Conservation (phyloP, 2,797 vertebrate genomes). For the Onychomys torridus region DNA sequence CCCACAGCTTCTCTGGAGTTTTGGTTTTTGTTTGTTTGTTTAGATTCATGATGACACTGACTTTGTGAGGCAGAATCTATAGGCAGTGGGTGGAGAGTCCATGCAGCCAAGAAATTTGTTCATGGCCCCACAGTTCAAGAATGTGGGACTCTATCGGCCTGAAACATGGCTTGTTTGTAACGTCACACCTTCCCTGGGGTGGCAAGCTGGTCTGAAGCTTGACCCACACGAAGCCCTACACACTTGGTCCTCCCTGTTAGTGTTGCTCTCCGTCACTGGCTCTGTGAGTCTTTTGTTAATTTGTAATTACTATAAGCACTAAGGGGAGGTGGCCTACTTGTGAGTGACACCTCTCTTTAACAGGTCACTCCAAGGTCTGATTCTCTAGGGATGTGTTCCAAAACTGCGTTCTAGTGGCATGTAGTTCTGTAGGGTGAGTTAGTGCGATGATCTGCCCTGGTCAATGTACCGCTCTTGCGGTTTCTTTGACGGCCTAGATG, state of each 20-base stretch:
- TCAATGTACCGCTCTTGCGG: neutral
- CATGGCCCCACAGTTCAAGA: neutral
- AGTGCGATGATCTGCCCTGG: neutral
- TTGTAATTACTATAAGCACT: conserved; percentile 77
- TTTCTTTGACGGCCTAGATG: neutral
- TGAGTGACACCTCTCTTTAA: conserved; percentile 62
- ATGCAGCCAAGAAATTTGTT: neutral
- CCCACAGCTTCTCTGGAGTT: neutral
- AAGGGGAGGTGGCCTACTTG: conserved; percentile 78
- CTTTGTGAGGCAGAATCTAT: neutral
- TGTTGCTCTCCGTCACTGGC: neutral
- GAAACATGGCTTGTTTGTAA: conserved; percentile 3
- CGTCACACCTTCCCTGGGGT: neutral
- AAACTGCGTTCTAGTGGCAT: conserved; percentile 53
- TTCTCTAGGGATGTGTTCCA: conserved; percentile 62
- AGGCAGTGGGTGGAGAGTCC: neutral
- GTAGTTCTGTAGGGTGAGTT: neutral
- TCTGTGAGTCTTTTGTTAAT: conserved; percentile 32
- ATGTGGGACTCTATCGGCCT: neutral
- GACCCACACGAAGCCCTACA: neutral
- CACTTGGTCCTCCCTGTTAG: neutral
- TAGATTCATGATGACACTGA: neutral
- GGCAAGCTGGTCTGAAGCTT: neutral
- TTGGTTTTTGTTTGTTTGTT: neutral
- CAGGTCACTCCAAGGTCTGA: conserved; percentile 72